These are phyloP conservation scores for Corythoichthys intestinalis DNA, from an alignment of 2,113 vertebrate genomes.

Conservation along the genomic window DNA sequence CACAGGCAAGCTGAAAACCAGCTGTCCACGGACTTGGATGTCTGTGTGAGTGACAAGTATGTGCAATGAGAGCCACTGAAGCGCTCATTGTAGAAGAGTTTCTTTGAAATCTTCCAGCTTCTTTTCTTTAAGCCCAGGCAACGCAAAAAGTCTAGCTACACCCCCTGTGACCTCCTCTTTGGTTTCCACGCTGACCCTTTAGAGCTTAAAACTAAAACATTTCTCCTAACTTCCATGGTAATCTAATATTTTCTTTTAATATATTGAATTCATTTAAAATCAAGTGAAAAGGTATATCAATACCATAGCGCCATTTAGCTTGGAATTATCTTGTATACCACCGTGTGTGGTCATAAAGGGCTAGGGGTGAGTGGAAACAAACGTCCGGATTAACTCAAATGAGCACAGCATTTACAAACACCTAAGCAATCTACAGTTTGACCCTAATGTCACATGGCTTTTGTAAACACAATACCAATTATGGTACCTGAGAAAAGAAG, in stretches of 20 bases:
- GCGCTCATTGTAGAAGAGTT: conserved; percentile 54
- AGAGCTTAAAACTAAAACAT: conserved; percentile 42
- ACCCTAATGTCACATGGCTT: conserved; percentile 40
- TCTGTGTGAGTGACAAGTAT: conserved; percentile 63
- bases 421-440: conserved; percentile 37
- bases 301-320: conserved; percentile 14
- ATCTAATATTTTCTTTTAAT: conserved; percentile 33
- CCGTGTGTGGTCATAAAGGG: conserved; percentile 53
- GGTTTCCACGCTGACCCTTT: conserved; percentile 33
- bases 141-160: conserved; percentile 59
- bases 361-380: conserved; percentile 34
- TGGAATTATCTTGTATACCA: not conserved
- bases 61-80: conserved; percentile 57
- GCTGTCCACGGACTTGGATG: conserved; percentile 62
- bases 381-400: conserved; percentile 49
- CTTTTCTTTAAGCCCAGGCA: conserved; percentile 63
- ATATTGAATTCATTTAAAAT: conserved; percentile 47
- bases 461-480: conserved; percentile 53
- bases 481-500: conserved; percentile 64
- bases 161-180: conserved; percentile 39
- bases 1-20: conserved; percentile 47
- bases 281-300: conserved; percentile 22
- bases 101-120: conserved; percentile 62
- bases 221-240: conserved; percentile 34
- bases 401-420: conserved; percentile 48